Base-by-base conservation (phyloP, 2,797 vertebrate species). In the Bradypodion pumilum region DNA sequence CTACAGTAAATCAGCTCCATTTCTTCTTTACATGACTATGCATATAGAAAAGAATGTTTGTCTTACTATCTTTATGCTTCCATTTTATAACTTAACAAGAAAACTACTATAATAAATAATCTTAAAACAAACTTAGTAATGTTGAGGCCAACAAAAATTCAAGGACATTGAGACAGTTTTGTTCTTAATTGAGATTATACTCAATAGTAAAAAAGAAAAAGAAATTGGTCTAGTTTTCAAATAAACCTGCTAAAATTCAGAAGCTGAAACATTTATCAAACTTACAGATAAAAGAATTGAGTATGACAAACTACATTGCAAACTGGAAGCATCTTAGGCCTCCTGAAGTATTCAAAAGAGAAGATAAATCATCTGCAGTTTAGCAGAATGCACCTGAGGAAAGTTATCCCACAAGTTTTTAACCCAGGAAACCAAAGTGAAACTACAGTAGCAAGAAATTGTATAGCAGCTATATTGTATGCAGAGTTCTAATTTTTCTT, bases 401-500 rank as follows among this genome's bases (percentile, higher is more conserved):
- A 62, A 74, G 3, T 32, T 63, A 63, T 23, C 44, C 56, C 44
- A 56, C 8, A 59, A 52, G 8, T 25, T 29, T 32, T 81, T 69
- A 29, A 5, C 16, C 29, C 13, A 19, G 32, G 32, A 37, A 68
- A 68, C 35, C 25, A 63, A n/a, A 27, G 13, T 32, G 19, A 16
- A 65, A 44, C 75, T 23, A n/a, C n/a, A n/a, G n/a, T n/a, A 81
- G 44, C 2, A 56, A 23, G 59, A 85, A 83, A 88, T 49, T 85
- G n/a, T 74, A 84, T 29, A 46, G 73, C 79, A 60, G 3, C 56
- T 63, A 72, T 29, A 37, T n/a, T 62, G 37, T 70, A 73, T 60
- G 37, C 16, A 42, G 84, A 90, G 78, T 83, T 85, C 52, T 37
- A 80, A 82, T 82, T 80, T 9, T 29, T 78, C 77, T 70, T 63